phyloP scores from a whole-genome alignment of 2,888 invertebrate genomes.

The Boloria euphrosyne region DNA sequence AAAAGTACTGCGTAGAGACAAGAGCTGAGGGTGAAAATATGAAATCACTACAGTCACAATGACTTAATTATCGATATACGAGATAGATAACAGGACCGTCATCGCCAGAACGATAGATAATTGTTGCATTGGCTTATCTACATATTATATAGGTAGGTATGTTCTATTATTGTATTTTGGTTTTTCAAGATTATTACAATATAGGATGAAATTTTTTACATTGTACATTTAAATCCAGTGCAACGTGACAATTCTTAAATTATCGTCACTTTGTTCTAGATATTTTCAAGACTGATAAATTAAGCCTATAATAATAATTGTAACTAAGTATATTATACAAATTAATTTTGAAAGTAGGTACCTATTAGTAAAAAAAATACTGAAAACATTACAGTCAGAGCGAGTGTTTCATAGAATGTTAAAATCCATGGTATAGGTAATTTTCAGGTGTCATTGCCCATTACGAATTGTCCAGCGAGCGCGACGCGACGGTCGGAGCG shows the following conservation, averaged over 20 bases:
- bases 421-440: slow-evolving; percentile 54
- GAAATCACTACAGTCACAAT: slow-evolving; percentile 28
- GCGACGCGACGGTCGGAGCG: slow-evolving; percentile 45
- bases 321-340: not conserved
- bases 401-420: slow-evolving; percentile 46
- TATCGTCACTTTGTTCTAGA: too few relatives aligned
- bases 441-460: slow-evolving; percentile 52
- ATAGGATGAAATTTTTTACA: too few relatives aligned
- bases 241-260: too few relatives aligned
- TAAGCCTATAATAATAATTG: too few relatives aligned
- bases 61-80: slow-evolving; percentile 30
- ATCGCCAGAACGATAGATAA: slow-evolving; percentile 7
- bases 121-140: slow-evolving; percentile 20
- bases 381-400: not conserved
- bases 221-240: too few relatives aligned
- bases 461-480: slow-evolving; percentile 52
- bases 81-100: slow-evolving; percentile 20
- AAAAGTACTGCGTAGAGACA: slow-evolving; percentile 18
- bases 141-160: not conserved
- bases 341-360: not conserved
- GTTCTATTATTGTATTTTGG: not conserved
- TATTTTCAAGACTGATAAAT: too few relatives aligned
- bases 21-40: slow-evolving; percentile 22
- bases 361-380: not conserved
- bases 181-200: too few relatives aligned